phyloP scores from a whole-genome alignment of 2,113 vertebrate genomes.

The Boleophthalmus pectinirostris region DNA sequence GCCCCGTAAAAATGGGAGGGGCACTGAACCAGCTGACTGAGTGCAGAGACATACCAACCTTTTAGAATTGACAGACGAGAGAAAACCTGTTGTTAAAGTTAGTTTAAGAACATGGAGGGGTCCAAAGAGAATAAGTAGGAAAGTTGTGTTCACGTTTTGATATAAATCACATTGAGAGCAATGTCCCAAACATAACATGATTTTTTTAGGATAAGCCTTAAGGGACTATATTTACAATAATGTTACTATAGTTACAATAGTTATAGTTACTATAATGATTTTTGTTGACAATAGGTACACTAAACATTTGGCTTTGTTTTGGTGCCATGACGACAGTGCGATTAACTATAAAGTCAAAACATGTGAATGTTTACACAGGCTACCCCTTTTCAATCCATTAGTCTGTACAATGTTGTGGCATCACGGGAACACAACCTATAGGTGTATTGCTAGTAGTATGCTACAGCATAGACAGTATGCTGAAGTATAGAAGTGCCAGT shows the following conservation, averaged over 20 bases:
- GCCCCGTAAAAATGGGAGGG: slow-evolving; percentile 12
- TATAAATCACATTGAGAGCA: neutral
- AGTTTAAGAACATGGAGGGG: neutral
- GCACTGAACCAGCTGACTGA: slow-evolving; percentile 18
- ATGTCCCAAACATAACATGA: neutral
- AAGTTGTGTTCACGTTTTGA: neutral
- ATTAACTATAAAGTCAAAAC: too few species aligned
- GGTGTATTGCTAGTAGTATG: slow-evolving; percentile 15
- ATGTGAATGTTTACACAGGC: neutral
- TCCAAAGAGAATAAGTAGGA: neutral
- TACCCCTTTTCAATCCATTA: neutral
- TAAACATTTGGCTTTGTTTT: neutral
- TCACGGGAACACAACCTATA: neutral
- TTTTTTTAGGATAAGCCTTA: neutral
- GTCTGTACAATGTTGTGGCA: neutral
- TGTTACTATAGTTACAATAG: too few species aligned
- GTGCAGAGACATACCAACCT: slow-evolving; percentile 38
- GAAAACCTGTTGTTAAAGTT: slow-evolving; percentile 6
- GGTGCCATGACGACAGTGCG: neutral
- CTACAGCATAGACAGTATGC: slow-evolving; percentile 16
- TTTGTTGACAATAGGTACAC: neutral
- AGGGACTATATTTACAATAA: too few species aligned
- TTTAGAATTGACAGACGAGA: slow-evolving; percentile 13
- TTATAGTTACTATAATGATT: neutral
- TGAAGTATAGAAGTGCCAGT: slow-evolving; percentile 12